A percentile compares a stretch with the other conserved stretches of the same genome.
Conservation (phyloP, 2,113 vertebrate genomes). For the Phocoena phocoena region DNA sequence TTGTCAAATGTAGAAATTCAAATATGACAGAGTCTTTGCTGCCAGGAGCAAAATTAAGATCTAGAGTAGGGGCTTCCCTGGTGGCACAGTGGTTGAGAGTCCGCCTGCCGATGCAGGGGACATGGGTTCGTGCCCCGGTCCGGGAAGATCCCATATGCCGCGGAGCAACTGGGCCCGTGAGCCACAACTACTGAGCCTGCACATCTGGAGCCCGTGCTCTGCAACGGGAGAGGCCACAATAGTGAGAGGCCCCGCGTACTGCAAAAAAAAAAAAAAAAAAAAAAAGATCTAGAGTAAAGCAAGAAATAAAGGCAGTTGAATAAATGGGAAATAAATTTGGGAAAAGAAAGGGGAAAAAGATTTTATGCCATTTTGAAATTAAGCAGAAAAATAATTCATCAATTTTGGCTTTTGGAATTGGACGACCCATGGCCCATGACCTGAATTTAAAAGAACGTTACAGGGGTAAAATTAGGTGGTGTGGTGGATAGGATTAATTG, state of each 20-base stretch:
- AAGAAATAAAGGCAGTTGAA: neutral
- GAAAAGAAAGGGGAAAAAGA: neutral
- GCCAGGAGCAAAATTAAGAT: neutral
- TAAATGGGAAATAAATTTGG: neutral
- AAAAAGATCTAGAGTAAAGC: neutral
- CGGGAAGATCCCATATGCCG: no score
- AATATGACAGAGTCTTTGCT: neutral
- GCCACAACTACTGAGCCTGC: no score
- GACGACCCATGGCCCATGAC: neutral
- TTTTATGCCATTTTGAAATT: neutral
- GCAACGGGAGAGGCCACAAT: no score
- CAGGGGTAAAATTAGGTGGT: neutral
- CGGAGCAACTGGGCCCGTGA: no score
- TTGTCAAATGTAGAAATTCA: neutral
- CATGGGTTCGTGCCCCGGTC: no score
- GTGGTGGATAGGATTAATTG: neutral
- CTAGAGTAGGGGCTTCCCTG: neutral
- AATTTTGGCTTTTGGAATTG: neutral
- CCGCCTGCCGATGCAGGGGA: no score
- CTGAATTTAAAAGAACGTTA: neutral
- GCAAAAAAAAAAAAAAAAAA: no score
- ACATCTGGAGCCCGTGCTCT: no score
- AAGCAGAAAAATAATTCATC: neutral
- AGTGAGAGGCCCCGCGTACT: no score
- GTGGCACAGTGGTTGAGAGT: no score